A percentile compares a stretch with the other conserved stretches of the same genome.
phyloP scores from a whole-genome alignment of 2,113 vertebrate species.

The Numenius arquata region DNA sequence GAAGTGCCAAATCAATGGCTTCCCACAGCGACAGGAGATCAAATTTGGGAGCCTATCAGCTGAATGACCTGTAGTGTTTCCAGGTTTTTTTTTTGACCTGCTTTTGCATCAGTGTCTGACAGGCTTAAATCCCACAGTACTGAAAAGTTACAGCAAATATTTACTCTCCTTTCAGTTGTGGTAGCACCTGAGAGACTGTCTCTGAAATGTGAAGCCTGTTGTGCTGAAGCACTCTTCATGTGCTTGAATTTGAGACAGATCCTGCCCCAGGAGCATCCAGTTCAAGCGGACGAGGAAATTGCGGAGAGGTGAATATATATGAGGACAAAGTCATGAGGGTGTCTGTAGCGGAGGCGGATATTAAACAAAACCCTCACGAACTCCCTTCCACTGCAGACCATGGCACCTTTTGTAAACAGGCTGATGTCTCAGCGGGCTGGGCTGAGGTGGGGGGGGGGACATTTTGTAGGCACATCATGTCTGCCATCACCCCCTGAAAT shows the following conservation, averaged over 20 bases:
- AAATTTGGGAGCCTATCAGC: not conserved
- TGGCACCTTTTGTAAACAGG: not conserved
- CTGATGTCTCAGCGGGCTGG: not conserved
- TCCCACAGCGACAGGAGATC: not conserved
- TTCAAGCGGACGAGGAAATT: not conserved
- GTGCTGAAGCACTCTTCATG: not conserved
- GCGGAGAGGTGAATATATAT: not conserved
- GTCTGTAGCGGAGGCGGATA: not conserved
- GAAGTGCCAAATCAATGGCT: not conserved
- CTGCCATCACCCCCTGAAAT: not conserved
- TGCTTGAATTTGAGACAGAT: not conserved
- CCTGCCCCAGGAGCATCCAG: not conserved
- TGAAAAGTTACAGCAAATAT: not conserved
- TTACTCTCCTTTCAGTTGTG: not conserved
- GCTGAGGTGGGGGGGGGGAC: not conserved
- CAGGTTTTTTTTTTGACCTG: not conserved
- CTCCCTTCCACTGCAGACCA: not conserved
- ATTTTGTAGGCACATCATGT: not conserved
- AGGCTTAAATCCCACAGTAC: not conserved
- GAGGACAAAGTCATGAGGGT: not conserved
- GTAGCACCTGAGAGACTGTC: not conserved
- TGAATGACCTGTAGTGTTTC: not conserved
- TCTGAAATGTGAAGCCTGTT: not conserved
- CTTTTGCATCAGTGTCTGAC: not conserved
- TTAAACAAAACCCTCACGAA: not conserved